Conservation (phyloP, 2,113 vertebrate species). For the Thermophis baileyi region DNA sequence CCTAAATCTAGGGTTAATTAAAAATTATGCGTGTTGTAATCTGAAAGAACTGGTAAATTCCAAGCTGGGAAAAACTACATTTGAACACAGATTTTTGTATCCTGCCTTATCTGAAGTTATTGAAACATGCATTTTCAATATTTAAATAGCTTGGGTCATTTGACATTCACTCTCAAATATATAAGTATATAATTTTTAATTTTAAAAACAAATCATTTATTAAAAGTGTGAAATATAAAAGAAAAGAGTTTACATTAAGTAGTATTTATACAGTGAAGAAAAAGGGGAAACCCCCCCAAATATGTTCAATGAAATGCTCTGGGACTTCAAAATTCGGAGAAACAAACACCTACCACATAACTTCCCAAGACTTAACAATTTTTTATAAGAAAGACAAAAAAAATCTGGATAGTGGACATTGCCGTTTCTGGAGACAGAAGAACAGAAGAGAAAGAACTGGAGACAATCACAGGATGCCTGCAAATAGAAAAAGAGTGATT, state of each 20-base stretch:
- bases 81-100: not conserved
- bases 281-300: not conserved
- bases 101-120: no score
- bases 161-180: not conserved
- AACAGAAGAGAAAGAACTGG: no score
- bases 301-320: not conserved
- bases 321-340: no score
- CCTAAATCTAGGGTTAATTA: not conserved
- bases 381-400: no score
- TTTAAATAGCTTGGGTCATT: not conserved
- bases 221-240: not conserved
- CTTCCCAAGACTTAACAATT: no score
- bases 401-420: no score
- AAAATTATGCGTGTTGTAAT: not conserved
- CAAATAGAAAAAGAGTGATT: no score
- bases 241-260: not conserved
- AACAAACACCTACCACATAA: no score
- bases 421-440: no score
- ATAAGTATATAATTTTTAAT: no score
- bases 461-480: no score
- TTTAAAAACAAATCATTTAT: not conserved
- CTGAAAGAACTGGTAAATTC: not conserved
- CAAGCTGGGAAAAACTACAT: not conserved
- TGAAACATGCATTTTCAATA: no score
- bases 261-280: not conserved